These are phyloP conservation scores for Paragorgia papillata DNA, from an alignment of 92 coral and sea anemone genomes.

Conservation along the genomic window DNA sequence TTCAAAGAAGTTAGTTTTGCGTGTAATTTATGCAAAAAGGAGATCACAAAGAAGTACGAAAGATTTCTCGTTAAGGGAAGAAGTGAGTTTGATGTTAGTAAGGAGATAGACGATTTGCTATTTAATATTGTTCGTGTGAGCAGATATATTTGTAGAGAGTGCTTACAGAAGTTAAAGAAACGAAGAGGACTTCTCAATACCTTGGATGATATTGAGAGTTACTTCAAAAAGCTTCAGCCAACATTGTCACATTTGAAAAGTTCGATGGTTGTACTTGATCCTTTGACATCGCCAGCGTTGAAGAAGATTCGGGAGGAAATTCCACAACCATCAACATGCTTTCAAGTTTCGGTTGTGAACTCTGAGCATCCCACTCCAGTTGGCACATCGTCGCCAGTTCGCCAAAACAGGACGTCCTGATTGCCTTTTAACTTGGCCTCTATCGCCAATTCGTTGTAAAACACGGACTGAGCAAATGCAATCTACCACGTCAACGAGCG, in stretches of 20 bases:
- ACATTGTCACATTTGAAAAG: slow-evolving; percentile 14
- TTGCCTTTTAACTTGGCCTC: slow-evolving; percentile 5
- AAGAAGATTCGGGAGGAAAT: slow-evolving; percentile 21
- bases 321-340: background rate
- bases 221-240: slow-evolving; percentile 4
- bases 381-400: background rate
- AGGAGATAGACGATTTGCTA: background rate
- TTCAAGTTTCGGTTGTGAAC: too few relatives aligned
- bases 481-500: background rate
- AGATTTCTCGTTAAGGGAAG: background rate
- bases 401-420: background rate
- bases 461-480: background rate
- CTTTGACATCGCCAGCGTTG: background rate
- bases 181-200: too few relatives aligned
- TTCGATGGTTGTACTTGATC: background rate
- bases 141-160: slow-evolving; percentile 16
- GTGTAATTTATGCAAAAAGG: background rate
- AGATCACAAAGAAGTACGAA: background rate
- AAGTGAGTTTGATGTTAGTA: background rate
- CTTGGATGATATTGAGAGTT: slow-evolving; percentile 8
- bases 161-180: slow-evolving; percentile 31
- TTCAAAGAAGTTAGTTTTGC: background rate
- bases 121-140: slow-evolving; percentile 5
- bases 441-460: background rate
- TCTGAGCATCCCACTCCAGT: too few relatives aligned